Evolutionary conservation across 2,113 vertebrate species (phyloP).

Genomic region (Egretta garzetta): DNA sequence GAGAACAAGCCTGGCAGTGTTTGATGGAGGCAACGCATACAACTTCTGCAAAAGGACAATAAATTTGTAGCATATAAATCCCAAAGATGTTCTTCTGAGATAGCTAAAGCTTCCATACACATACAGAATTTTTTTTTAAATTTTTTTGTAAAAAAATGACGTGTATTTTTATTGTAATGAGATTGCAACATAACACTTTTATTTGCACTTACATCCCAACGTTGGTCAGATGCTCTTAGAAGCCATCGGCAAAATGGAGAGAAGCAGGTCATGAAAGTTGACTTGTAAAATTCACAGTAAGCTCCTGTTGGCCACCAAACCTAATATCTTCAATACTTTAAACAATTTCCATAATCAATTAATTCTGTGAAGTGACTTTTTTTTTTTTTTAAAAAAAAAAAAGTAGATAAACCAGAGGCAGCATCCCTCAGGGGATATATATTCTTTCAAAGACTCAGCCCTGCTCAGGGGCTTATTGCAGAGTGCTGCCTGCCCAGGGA

Average conservation of each 20-base stretch:
- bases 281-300: slow-evolving; percentile 1
- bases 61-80: background rate
- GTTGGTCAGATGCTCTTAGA: background rate
- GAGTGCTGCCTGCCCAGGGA: slow-evolving; percentile 21
- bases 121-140: background rate
- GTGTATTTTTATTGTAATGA: background rate
- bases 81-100: background rate
- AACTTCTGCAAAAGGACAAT: background rate
- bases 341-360: slow-evolving; percentile 70
- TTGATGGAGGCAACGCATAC: background rate
- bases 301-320: background rate
- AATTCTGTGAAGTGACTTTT: slow-evolving; percentile 64
- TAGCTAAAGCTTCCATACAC: background rate
- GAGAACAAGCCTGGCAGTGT: background rate
- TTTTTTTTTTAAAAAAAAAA: background rate
- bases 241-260: background rate
- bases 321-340: background rate
- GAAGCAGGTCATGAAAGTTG: background rate
- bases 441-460: background rate
- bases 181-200: background rate
- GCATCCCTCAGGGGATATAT: background rate
- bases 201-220: background rate
- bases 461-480: slow-evolving; percentile 35
- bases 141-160: background rate
- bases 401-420: slow-evolving; percentile 17